Conservation (phyloP, 2,888 invertebrate species). For the Cosmia pyralina region DNA sequence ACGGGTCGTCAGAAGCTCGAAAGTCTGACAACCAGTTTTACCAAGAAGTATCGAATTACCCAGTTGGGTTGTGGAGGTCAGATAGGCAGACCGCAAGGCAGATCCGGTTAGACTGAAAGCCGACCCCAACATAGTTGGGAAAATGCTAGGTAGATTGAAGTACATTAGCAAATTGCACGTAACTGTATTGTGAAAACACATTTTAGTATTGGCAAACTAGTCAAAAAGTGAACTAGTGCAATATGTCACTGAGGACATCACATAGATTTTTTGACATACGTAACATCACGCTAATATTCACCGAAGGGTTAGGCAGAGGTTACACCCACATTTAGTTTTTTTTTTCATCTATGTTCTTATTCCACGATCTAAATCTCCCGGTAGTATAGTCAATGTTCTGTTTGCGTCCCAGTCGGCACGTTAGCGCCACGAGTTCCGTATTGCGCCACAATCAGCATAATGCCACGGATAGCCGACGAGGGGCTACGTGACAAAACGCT, state of each 20-base stretch:
- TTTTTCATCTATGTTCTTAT: neutral
- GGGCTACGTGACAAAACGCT: slow-evolving; percentile 78
- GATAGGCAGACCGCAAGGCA: too few relatives aligned
- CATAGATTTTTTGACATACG: neutral
- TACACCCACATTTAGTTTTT: too few relatives aligned
- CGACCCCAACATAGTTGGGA: too few relatives aligned
- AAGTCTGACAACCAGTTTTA: too few relatives aligned
- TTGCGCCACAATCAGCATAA: slow-evolving; percentile 81
- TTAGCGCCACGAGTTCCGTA: slow-evolving; percentile 67
- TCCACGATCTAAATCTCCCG: slow-evolving; percentile 24
- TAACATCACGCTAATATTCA: too few relatives aligned
- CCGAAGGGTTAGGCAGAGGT: too few relatives aligned
- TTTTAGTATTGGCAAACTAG: neutral
- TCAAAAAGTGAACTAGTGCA: neutral
- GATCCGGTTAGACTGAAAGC: too few relatives aligned
- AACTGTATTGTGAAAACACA: neutral
- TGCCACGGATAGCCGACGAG: slow-evolving; percentile 77
- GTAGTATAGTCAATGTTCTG: slow-evolving; percentile 17
- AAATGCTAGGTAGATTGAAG: too few relatives aligned
- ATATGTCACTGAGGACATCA: neutral
- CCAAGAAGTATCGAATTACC: too few relatives aligned
- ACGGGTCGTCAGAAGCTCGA: too few relatives aligned
- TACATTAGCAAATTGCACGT: neutral
- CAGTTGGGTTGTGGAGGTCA: too few relatives aligned
- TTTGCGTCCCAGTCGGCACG: slow-evolving; percentile 52